Conservation (phyloP, 1,140 invertebrate species). For the Scaptodrosophila lebanonensis region DNA sequence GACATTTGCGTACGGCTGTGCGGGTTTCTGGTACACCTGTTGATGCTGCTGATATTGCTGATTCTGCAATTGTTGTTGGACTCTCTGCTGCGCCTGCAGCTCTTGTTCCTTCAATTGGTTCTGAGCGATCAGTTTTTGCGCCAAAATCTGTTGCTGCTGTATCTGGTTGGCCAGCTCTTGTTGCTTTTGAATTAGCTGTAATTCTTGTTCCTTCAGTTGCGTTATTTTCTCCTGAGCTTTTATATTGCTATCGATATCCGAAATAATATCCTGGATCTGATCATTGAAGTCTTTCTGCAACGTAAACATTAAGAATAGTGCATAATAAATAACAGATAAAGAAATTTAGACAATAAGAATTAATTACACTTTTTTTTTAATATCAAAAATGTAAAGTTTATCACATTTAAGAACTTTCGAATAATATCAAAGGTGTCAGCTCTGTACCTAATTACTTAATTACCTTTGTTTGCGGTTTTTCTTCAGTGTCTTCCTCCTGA, state of each 20-base stretch:
- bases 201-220: conserved; percentile 51
- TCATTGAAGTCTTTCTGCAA: conserved; percentile 79
- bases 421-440: background rate
- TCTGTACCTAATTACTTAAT: background rate
- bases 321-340: conserved; percentile 28
- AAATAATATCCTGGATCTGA: conserved; percentile 81
- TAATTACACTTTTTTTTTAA: background rate
- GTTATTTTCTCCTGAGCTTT: conserved; percentile 66
- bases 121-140: conserved; percentile 44
- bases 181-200: conserved; percentile 56
- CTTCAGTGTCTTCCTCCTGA: too few species aligned
- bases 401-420: too few species aligned
- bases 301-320: background rate
- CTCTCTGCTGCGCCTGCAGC: conserved; percentile 12
- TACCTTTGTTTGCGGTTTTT: conserved; percentile 5
- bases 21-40: background rate
- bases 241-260: conserved; percentile 80
- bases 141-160: conserved; percentile 55
- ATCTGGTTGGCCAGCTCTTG: conserved; percentile 57
- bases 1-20: background rate
- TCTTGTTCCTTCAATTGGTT: conserved; percentile 40
- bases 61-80: background rate
- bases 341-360: background rate
- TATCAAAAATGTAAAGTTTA: background rate
- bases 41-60: conserved; percentile 3